A percentile compares a stretch with the other conserved stretches of the same genome.
Evolutionary conservation across 2,888 invertebrate species (phyloP).

Genomic region (Crematogaster levior): DNA sequence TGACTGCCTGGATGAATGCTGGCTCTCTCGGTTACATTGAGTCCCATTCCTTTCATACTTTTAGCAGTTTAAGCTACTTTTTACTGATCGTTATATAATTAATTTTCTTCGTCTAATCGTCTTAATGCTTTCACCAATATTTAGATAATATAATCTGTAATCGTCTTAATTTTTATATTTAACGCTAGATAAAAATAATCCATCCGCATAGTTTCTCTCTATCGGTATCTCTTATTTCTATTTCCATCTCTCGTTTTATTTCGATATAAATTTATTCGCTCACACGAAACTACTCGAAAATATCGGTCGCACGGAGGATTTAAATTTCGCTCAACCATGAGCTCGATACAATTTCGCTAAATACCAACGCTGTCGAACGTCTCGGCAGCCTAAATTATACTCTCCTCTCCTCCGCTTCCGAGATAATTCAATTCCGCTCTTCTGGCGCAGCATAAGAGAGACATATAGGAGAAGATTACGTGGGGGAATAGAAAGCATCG

Average conservation of each 20-base stretch:
- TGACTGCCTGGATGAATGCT: neutral
- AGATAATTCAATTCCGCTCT: slow-evolving; percentile 44
- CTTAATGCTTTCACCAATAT: slow-evolving; percentile 2
- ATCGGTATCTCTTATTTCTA: neutral
- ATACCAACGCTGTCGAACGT: neutral
- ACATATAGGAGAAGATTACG: slow-evolving; percentile 22
- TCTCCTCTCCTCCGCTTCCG: neutral
- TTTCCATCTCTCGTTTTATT: neutral
- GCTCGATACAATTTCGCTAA: slow-evolving; percentile 13
- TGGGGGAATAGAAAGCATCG: slow-evolving; percentile 35
- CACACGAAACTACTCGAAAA: neutral
- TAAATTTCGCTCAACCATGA: neutral
- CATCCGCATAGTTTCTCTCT: neutral
- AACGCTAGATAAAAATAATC: neutral
- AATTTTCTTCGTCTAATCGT: neutral
- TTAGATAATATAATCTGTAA: neutral
- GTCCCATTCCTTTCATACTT: neutral
- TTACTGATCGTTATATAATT: neutral
- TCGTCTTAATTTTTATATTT: neutral
- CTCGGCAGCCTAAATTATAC: slow-evolving; percentile 27
- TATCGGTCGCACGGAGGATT: neutral
- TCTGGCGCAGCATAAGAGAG: slow-evolving; percentile 27
- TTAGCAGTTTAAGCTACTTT: slow-evolving; percentile 16
- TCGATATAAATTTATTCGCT: neutral
- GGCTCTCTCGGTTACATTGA: slow-evolving; percentile 9